Evolutionary conservation across 1,140 invertebrate species (phyloP).

Genomic region (Zaprionus kolodkinae): DNA sequence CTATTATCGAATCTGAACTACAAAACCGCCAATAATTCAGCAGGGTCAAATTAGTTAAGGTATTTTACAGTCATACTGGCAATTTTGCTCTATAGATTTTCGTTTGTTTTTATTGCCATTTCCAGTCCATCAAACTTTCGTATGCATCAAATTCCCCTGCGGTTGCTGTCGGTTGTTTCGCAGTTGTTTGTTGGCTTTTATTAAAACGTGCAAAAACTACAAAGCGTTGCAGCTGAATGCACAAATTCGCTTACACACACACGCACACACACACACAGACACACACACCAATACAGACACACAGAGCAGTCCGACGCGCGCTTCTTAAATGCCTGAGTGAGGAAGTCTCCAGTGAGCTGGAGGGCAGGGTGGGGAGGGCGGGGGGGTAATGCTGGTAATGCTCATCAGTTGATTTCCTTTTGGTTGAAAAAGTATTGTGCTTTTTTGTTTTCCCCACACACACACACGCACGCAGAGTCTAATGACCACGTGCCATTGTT

Average conservation of each 20-base stretch:
- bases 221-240: slow-evolving; percentile 70
- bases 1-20: background rate
- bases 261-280: slow-evolving; percentile 18
- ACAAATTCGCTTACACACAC: slow-evolving; percentile 57
- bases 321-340: slow-evolving; percentile 57
- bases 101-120: slow-evolving; percentile 47
- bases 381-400: slow-evolving; percentile 35
- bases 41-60: background rate
- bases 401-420: slow-evolving; percentile 46
- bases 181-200: slow-evolving; percentile 60
- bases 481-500: slow-evolving; percentile 1
- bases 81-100: slow-evolving; percentile 6
- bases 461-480: background rate
- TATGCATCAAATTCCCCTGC: slow-evolving; percentile 50
- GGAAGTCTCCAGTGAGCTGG: slow-evolving; percentile 11
- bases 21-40: background rate
- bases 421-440: slow-evolving; percentile 1
- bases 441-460: slow-evolving; percentile 39
- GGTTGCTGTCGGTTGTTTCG: slow-evolving; percentile 26
- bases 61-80: background rate
- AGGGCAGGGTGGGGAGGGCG: background rate
- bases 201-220: slow-evolving; percentile 62
- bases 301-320: slow-evolving; percentile 18
- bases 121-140: slow-evolving; percentile 72
- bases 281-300: too few relatives aligned